Base-by-base conservation (phyloP, 2,113 vertebrate genomes). In the Microtus pennsylvanicus region DNA sequence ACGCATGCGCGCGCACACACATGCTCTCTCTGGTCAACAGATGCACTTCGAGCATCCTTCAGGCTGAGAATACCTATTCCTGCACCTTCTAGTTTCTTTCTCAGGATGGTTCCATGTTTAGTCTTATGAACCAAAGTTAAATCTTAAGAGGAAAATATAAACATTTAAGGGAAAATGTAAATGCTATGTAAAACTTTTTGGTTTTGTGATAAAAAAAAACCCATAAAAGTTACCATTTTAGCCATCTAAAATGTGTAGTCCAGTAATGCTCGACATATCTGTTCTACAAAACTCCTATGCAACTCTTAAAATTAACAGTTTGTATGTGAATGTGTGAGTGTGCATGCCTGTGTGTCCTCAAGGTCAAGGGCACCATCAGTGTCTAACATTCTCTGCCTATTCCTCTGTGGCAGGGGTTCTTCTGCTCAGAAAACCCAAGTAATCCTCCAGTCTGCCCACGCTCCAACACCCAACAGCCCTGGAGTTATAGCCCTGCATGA, bases 21-120 rank as follows among this genome's bases (percentile, higher is more conserved):
- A 52, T 30, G 10, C 67, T 83, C 76, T 69, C 81, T 90, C 58
- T 67, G 47, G 61, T 80, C 50, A 90, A 58, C 14, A 45, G 83
- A 42, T 82, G 24, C 69, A 89, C 55, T 42, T 38, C 78, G 38
- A 95, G 74, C 17, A 91, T 33, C 83, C 72, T 89, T 89, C 85
- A 74, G 16, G 61, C 85, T 65, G 33, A 96, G 55, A 26, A 96
- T 55, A 72, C 70, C 38, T 13, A 90, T 63, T 63, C 76, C 21
- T 35, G 30, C 4, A 50, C 42, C 42, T 45, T 65, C 30, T 63
- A 17, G 13, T 65, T 63, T 65, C 38, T 86, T 13, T 90, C 24
- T 89, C 52, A 65, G 89, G 24, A 2, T 58, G 33, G 67, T 77
- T 89, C 35, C 14, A 74, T 82, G 65, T 70, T 87, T 35, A 38